These are phyloP conservation scores for Ascidia mentula DNA, from an alignment of 23 tunicate genomes.

Conservation along the genomic window DNA sequence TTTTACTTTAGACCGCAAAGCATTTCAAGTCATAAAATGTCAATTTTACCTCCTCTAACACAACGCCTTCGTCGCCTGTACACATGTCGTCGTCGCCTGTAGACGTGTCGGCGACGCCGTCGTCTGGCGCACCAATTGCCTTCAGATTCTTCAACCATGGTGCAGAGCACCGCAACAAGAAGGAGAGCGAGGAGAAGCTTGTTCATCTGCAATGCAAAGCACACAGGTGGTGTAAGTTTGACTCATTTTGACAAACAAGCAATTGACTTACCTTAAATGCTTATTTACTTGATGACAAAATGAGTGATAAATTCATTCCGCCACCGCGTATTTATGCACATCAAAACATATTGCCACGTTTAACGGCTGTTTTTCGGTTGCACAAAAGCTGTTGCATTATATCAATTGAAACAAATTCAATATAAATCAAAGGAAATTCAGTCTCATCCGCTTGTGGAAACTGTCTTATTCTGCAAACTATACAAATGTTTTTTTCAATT, in stretches of 20 bases:
- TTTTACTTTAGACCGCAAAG: too few species aligned
- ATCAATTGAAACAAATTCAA: too few species aligned
- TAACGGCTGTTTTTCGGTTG: too few species aligned
- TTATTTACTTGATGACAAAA: background rate
- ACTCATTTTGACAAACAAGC: background rate
- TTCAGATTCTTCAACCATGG: slow-evolving; percentile 2
- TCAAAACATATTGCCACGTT: too few species aligned
- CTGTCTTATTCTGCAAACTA: too few species aligned
- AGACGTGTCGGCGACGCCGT: background rate
- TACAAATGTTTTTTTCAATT: too few species aligned
- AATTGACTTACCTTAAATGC: slow-evolving; percentile 1
- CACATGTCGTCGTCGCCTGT: too few species aligned
- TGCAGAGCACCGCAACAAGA: slow-evolving; percentile 1
- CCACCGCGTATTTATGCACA: background rate
- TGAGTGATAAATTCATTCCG: background rate
- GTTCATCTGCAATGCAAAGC: background rate
- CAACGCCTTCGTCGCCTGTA: background rate
- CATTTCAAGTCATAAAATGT: too few species aligned
- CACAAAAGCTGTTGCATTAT: too few species aligned
- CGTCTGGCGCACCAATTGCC: slow-evolving; percentile 4
- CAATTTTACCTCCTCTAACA: background rate
- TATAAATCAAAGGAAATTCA: too few species aligned
- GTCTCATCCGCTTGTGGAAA: too few species aligned
- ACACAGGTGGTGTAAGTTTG: background rate
- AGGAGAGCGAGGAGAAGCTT: slow-evolving; percentile 4